phyloP scores from a whole-genome alignment of 2,113 vertebrate genomes.

The Trogon melanurus region DNA sequence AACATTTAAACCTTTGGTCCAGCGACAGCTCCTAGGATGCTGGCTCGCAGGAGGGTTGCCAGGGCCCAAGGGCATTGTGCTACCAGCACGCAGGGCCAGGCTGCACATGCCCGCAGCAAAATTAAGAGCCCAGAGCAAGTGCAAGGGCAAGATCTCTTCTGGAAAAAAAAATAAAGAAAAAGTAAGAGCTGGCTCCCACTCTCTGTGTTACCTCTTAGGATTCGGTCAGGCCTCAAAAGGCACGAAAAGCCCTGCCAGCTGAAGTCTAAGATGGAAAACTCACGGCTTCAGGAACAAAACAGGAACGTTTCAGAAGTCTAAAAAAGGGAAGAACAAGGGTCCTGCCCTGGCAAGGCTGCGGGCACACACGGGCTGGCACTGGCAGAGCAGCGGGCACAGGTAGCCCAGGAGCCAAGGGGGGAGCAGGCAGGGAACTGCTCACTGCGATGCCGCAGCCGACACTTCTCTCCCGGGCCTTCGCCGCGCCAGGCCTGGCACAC shows the following conservation, averaged over 20 bases:
- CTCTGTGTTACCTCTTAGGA: rapidly evolving
- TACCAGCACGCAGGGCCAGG: rapidly evolving
- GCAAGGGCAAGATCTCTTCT: background rate
- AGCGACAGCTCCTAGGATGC: background rate
- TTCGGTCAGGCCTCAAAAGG: background rate
- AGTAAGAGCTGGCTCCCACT: background rate
- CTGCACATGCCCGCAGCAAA: background rate
- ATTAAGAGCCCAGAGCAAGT: background rate
- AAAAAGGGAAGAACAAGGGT: background rate
- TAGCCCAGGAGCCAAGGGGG: rapidly evolving
- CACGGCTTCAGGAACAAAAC: background rate
- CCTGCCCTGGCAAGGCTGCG: background rate
- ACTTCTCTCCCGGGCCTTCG: rapidly evolving
- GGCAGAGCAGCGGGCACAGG: background rate
- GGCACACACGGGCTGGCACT: rapidly evolving
- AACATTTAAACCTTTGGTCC: slow-evolving; percentile 37
- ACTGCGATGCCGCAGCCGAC: rapidly evolving
- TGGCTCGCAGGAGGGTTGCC: background rate
- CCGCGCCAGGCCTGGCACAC: rapidly evolving
- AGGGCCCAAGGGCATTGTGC: background rate
- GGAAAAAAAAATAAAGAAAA: background rate
- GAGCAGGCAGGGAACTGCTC: background rate
- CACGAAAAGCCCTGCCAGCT: background rate
- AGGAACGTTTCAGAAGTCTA: background rate
- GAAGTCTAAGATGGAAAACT: background rate